A percentile compares a stretch with the other conserved stretches of the same genome.
These are phyloP conservation scores for Labeo calbasu DNA, from an alignment of 2,797 vertebrate genomes.

Conservation along the genomic window DNA sequence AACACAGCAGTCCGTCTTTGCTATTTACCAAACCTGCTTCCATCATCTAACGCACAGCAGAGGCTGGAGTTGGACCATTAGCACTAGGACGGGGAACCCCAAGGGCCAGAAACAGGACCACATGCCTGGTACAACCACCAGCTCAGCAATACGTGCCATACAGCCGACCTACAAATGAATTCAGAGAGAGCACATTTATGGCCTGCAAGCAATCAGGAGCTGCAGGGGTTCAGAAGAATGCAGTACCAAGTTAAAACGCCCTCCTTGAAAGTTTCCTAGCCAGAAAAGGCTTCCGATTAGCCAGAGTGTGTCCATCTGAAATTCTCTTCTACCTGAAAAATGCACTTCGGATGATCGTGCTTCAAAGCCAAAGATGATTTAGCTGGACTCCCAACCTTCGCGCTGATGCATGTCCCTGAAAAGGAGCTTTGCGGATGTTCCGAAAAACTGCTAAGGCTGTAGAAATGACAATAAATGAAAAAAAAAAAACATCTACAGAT, in stretches of 20 bases:
- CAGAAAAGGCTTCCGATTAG: slow-evolving; percentile 15
- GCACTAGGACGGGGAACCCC: slow-evolving; percentile 46
- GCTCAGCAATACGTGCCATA: slow-evolving; percentile 38
- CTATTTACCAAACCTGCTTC: slow-evolving; percentile 54
- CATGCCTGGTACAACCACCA: slow-evolving; percentile 36
- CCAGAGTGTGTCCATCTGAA: neutral
- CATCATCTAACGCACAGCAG: slow-evolving; percentile 38
- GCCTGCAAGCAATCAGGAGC: slow-evolving; percentile 27
- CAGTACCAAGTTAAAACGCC: slow-evolving; percentile 24
- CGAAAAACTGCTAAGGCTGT: slow-evolving; percentile 32
- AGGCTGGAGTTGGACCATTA: slow-evolving; percentile 53
- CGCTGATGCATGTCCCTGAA: slow-evolving; percentile 37
- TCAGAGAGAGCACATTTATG: slow-evolving; percentile 53
- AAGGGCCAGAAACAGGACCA: slow-evolving; percentile 42
- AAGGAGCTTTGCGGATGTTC: slow-evolving; percentile 28
- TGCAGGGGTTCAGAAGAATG: slow-evolving; percentile 35
- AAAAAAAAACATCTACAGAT: slow-evolving; percentile 4
- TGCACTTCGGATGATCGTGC: slow-evolving; percentile 1
- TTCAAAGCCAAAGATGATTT: slow-evolving; percentile 38
- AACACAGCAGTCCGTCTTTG: slow-evolving; percentile 50
- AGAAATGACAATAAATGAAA: slow-evolving; percentile 32
- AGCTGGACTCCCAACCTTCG: slow-evolving; percentile 24
- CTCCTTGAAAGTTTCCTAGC: neutral
- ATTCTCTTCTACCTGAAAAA: slow-evolving; percentile 23
- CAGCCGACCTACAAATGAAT: slow-evolving; percentile 59